Base-by-base conservation (phyloP, 1,140 invertebrate species). In the Magallana gigas region DNA sequence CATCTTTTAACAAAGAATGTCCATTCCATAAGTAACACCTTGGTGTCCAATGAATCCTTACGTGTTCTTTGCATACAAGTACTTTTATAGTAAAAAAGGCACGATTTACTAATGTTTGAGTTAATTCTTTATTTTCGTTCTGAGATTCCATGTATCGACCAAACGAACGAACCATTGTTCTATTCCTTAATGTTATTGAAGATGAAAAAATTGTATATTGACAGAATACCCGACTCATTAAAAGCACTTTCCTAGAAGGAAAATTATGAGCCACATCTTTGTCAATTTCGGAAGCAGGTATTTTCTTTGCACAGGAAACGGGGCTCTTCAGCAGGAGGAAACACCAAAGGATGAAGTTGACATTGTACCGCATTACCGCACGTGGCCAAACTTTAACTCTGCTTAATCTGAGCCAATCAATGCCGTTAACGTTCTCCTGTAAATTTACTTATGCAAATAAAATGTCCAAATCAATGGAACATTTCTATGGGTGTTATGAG, bases 391-490 rank as follows among this genome's bases (percentile, higher is more conserved):
- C 68, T 36, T 76, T 12, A 76, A 76, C 68, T 76, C 23, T 76
- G 23, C 68, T 76, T 76, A 76, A 76, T 76, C 68, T 29, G 68
- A 76, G 23, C 68, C 68, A 76, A 76, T 76, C 68, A 76, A 76
- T 76, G 68, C 68, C 23, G 68, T 76, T 76, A 76, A 76, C 68
- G 68, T 18, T 29, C 68, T 76, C 23, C 23, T 76, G 68, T 76
- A 76, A 76, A 76, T 76, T 76, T 76, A 76, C 68, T 76, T 76
- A 76, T 76, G 68, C 68, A 76, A 76, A 76, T 76, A 76, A 76
- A 76, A 76, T 76, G 68, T 76, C 68, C 68, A 76, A 76, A 76
- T 76, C 68, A 76, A 76, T 76, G 68, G 36, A 76, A 76, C 68
- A 76, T 76, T 76, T 76, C 68, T 76, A 76, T 76, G 68, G 68